These are phyloP conservation scores for Spilarctia lutea DNA, from an alignment of 2,888 invertebrate species.

Conservation along the genomic window DNA sequence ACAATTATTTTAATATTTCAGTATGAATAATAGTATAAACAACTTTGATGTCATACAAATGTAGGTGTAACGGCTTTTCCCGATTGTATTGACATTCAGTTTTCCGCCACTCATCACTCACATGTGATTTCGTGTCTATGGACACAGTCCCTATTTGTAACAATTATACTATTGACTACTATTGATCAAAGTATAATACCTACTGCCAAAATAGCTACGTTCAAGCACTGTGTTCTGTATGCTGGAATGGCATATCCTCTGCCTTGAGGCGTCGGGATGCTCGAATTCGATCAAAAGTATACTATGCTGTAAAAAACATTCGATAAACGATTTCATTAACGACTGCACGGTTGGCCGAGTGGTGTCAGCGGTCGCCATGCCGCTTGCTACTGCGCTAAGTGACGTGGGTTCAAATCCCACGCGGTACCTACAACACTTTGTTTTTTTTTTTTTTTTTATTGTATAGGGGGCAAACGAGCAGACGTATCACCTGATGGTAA, in stretches of 20 bases:
- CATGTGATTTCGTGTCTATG: background rate
- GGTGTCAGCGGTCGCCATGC: no score
- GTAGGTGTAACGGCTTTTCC: background rate
- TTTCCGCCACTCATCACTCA: background rate
- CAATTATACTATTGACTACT: background rate
- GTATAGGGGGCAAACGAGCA: no score
- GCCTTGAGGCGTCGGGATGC: background rate
- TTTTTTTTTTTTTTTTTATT: no score
- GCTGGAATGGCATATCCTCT: background rate
- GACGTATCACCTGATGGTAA: no score
- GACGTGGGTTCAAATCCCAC: no score
- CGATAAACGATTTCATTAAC: background rate
- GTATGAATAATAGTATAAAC: constrained; percentile 1
- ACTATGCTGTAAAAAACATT: background rate
- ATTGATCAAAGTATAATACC: background rate
- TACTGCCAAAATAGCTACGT: background rate
- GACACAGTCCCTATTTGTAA: background rate
- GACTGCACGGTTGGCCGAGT: no score
- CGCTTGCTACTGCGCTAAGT: no score
- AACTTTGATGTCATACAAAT: background rate
- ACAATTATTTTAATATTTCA: background rate
- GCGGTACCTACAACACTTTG: no score
- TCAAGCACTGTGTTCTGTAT: background rate
- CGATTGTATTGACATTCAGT: background rate
- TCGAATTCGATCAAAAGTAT: background rate